Percentiles rank a stretch among this genome's conserved stretches.
Evolutionary conservation across 1,140 invertebrate species (phyloP).

Genomic region (Myzus persicae): DNA sequence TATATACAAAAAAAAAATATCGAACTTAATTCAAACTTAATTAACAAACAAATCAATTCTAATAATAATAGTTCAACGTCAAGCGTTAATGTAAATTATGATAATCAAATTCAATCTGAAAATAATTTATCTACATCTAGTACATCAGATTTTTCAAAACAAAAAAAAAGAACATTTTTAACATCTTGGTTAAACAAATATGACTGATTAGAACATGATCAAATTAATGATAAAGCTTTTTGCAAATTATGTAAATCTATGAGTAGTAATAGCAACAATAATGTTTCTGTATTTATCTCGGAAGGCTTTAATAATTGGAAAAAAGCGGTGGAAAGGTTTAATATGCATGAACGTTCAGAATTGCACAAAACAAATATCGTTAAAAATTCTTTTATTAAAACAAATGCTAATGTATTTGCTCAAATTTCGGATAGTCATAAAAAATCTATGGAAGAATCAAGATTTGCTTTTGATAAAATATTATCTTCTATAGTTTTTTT

Average conservation of each 20-base stretch:
- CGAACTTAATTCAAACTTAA: conserved; percentile 10
- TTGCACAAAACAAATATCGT: neutral
- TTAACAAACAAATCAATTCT: conserved; percentile 9
- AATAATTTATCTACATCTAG: conserved; percentile 21
- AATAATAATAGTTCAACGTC: conserved; percentile 8
- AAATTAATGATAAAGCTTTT: conserved; percentile 30
- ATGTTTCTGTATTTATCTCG: conserved; percentile 9
- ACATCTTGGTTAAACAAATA: no score
- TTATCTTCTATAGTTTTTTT: no score
- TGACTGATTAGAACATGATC: conserved; percentile 12
- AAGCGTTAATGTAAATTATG: conserved; percentile 13
- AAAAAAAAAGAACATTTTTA: no score
- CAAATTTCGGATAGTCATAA: no score
- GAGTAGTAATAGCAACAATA: conserved; percentile 23
- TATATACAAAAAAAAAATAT: conserved; percentile 25
- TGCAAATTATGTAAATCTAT: conserved; percentile 26
- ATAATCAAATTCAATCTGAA: conserved; percentile 10
- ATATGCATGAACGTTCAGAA: conserved; percentile 23
- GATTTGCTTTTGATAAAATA: no score
- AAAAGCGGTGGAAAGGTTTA: conserved; percentile 2
- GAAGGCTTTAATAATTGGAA: no score
- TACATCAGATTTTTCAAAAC: no score
- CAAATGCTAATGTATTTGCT: conserved; percentile 22
- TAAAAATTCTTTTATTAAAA: conserved; percentile 22
- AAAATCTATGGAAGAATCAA: no score